These are phyloP conservation scores for Tetragnatha versicolor DNA, from an alignment of 1,140 invertebrate genomes.

Conservation along the genomic window DNA sequence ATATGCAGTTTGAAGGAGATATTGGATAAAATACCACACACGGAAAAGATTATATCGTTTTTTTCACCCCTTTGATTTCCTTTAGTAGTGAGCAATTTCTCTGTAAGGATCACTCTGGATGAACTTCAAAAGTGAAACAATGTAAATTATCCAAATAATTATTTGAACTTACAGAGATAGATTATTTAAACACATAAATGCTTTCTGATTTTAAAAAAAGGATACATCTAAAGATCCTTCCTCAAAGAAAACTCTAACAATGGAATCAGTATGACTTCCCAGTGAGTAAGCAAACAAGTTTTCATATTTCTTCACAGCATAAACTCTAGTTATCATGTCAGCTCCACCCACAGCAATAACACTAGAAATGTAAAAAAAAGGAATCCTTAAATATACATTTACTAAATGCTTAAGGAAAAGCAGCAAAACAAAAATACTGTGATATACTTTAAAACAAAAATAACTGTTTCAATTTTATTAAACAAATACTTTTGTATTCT, in stretches of 20 bases:
- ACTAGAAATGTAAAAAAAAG: constrained; percentile 62
- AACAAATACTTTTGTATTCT: not conserved
- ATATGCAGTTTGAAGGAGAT: too few species aligned
- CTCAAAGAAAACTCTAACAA: constrained; percentile 89
- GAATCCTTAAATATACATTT: not conserved
- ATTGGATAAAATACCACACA: too few species aligned
- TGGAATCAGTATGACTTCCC: constrained; percentile 79
- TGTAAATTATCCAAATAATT: too few species aligned
- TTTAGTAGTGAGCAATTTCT: not conserved
- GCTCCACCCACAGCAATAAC: constrained; percentile 84
- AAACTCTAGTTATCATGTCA: constrained; percentile 84
- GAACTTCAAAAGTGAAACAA: too few species aligned
- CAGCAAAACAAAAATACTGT: not conserved
- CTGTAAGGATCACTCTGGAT: too few species aligned
- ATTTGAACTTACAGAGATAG: too few species aligned
- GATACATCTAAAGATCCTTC: constrained; percentile 78
- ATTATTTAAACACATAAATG: too few species aligned
- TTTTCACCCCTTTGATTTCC: not conserved
- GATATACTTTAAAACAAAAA: not conserved
- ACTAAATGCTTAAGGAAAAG: not conserved
- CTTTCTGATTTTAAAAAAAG: constrained; percentile 66
- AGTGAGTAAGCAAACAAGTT: constrained; percentile 73
- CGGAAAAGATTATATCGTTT: too few species aligned
- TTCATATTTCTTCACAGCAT: constrained; percentile 74
- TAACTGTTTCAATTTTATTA: not conserved